Evolutionary conservation across 2,113 vertebrate genomes (phyloP).

Genomic region (Herpetotheres cachinnans): DNA sequence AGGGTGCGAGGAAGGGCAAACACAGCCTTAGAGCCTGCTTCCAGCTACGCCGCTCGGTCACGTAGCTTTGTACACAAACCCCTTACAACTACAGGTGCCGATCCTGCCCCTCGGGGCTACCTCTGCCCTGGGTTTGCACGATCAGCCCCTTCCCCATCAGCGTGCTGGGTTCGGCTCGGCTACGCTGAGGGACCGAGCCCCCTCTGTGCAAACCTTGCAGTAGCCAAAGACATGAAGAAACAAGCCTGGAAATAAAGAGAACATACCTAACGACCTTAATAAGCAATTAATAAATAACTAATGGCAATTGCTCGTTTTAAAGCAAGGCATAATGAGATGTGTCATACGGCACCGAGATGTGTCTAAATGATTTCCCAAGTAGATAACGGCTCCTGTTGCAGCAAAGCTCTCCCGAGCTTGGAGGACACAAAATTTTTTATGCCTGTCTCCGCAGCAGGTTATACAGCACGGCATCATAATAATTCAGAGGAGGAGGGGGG

Average conservation of each 20-base stretch:
- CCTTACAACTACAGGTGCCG: fast-evolving
- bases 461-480: not conserved
- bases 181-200: not conserved
- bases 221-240: not conserved
- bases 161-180: fast-evolving
- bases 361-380: slow-evolving; percentile 46
- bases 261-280: slow-evolving; percentile 44
- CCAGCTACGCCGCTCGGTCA: fast-evolving
- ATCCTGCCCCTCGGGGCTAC: not conserved
- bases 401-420: slow-evolving; percentile 31
- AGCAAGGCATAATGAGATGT: slow-evolving; percentile 63
- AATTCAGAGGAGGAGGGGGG: slow-evolving; percentile 48
- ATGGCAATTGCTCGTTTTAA: slow-evolving; percentile 54
- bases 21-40: not conserved
- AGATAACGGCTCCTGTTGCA: not conserved
- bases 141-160: fast-evolving
- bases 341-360: slow-evolving; percentile 34
- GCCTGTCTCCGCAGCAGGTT: slow-evolving; percentile 34
- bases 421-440: slow-evolving; percentile 54
- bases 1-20: not conserved
- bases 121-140: not conserved
- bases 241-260: slow-evolving; percentile 18
- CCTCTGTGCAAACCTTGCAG: not conserved
- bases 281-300: slow-evolving; percentile 70
- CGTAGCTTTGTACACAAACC: not conserved